Base-by-base conservation (phyloP, 1,140 invertebrate species). In the Holcopasites calliopsidis region DNA sequence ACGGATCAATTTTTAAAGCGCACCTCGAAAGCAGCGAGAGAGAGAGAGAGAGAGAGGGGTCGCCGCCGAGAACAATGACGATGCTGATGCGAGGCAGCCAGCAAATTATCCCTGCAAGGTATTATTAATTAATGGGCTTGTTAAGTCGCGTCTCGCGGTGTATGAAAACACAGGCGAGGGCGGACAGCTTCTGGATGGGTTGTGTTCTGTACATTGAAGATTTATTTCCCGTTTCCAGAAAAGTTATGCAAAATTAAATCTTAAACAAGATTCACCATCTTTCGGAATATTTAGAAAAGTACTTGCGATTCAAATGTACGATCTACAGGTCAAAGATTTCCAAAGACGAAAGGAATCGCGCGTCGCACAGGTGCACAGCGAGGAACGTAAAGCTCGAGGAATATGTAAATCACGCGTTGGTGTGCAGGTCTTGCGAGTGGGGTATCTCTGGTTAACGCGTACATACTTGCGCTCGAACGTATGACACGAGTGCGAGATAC, bases 91-190 rank as follows among this genome's bases (percentile, higher is more conserved):
- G 50, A 81, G 81, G 70, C 60, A 68, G 58, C 44, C 57, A 21
- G 49, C 65, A 81, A 83, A 83, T 83, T 82, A 83, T 82, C 60
- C 76, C 65, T 66, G 60, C 42, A 26, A 79, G 80, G 65, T 83
- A 78, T 83, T 75, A 82, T 82, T 79, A 83, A 83, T 79, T 83
- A 82, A 83, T 70, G 65, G 58, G 28, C 75, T 81, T 82, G 74
- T 82, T 82, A 78, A 74, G 52, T 31, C 50, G 31, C 61, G 68
- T 49, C 52, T 50, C 68, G 47, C 55, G 28, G 52, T n/a, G 6
- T 16, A 23, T 28, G 23, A 38, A 1, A 42, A 61, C 42, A 35
- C 42, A 38, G 38, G 28, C 44, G 13, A 47, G 44, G 44, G 44
- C n/a, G n/a, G n/a, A n/a, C n/a, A n/a, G n/a, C n/a, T n/a, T n/a